Evolutionary conservation across 2,888 invertebrate genomes (phyloP).

Genomic region (Callyntrura sp.): DNA sequence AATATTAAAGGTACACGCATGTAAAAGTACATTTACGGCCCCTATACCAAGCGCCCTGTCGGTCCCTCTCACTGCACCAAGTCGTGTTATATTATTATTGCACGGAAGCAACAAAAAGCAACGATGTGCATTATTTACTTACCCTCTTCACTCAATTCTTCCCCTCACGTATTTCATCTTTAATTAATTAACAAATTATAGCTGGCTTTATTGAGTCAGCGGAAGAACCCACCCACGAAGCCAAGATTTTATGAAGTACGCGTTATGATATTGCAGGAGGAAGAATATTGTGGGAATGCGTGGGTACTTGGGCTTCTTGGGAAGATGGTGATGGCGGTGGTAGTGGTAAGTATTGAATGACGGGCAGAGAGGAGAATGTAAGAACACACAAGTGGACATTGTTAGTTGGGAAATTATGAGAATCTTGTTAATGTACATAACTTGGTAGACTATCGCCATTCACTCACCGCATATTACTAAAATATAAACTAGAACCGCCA

Average conservation of each 20-base stretch:
- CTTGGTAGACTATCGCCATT: background rate
- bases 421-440: too few relatives aligned
- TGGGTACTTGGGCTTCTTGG: background rate
- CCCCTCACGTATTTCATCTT: slow-evolving; percentile 75
- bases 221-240: slow-evolving; percentile 57
- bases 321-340: background rate
- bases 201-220: slow-evolving; percentile 71
- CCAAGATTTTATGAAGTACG: slow-evolving; percentile 62
- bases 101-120: slow-evolving; percentile 21
- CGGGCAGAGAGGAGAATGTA: slow-evolving; percentile 11
- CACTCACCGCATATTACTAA: background rate
- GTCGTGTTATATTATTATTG: slow-evolving; percentile 4
- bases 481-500: slow-evolving; percentile 16
- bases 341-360: background rate
- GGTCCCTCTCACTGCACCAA: background rate
- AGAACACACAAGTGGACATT: slow-evolving; percentile 34
- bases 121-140: slow-evolving; percentile 69
- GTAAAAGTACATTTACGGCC: background rate
- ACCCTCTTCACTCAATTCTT: slow-evolving; percentile 71
- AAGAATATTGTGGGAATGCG: background rate
- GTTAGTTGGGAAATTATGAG: slow-evolving; percentile 32
- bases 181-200: slow-evolving; percentile 82
- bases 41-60: background rate
- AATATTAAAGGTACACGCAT: slow-evolving; percentile 20
- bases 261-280: background rate